These are phyloP conservation scores for Sialia sialis DNA, from an alignment of 2,113 vertebrate species.

Conservation along the genomic window DNA sequence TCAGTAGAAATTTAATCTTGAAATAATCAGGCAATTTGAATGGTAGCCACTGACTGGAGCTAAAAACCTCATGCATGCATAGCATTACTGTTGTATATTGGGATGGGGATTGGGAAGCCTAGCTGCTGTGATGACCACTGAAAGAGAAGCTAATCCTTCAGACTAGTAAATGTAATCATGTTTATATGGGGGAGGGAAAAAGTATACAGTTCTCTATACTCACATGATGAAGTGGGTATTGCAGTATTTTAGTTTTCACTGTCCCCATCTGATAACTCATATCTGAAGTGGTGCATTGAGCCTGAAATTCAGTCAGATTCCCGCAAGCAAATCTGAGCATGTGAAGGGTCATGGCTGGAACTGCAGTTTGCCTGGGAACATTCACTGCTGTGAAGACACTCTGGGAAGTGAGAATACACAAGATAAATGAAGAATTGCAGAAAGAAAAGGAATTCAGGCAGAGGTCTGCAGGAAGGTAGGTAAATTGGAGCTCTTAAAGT, in stretches of 20 bases:
- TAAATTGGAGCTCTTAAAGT: not conserved
- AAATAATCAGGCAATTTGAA: not conserved
- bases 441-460: slow-evolving; percentile 71
- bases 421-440: slow-evolving; percentile 75
- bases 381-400: slow-evolving; percentile 84
- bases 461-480: slow-evolving; percentile 64
- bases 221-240: not conserved
- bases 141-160: not conserved
- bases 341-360: slow-evolving; percentile 75
- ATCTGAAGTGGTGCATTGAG: not conserved
- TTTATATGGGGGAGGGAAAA: not conserved
- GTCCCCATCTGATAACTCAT: not conserved
- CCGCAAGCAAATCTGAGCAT: not conserved
- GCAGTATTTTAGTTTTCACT: not conserved
- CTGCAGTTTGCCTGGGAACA: slow-evolving; percentile 70
- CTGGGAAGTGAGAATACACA: slow-evolving; percentile 90
- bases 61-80: not conserved
- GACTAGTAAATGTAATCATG: not conserved
- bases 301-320: not conserved
- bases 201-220: not conserved
- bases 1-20: not conserved
- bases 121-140: not conserved
- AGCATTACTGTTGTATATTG: not conserved
- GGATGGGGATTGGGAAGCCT: not conserved
- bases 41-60: not conserved